Conservation (phyloP, 2,888 invertebrate species). For the Eupithecia insigniata region DNA sequence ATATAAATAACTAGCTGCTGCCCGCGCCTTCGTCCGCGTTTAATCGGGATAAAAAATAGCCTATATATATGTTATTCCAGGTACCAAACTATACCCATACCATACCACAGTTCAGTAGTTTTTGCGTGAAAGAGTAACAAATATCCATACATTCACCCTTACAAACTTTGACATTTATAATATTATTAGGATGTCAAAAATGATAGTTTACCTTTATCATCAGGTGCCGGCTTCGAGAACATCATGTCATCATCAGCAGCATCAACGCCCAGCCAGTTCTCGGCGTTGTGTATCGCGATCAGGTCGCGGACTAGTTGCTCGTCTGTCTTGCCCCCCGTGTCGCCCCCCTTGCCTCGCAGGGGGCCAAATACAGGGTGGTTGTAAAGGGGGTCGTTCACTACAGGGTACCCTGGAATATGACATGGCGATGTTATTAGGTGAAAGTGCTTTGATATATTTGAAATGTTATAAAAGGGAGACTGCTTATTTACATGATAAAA, state of each 20-base stretch:
- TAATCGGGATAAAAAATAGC: no score
- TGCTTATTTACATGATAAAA: background rate
- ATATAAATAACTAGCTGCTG: no score
- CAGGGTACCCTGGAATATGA: slow-evolving; percentile 91
- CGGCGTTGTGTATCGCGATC: slow-evolving; percentile 96
- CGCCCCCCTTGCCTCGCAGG: slow-evolving; percentile 93
- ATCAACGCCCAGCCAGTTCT: slow-evolving; percentile 96
- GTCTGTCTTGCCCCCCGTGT: slow-evolving; percentile 94
- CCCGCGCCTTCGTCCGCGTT: no score
- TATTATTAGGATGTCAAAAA: no score
- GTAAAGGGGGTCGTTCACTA: slow-evolving; percentile 98
- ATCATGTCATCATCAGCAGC: slow-evolving; percentile 93
- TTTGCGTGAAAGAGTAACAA: no score
- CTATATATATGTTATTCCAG: no score
- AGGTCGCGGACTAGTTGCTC: slow-evolving; percentile 94
- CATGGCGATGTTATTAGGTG: slow-evolving; percentile 1
- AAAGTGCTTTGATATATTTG: background rate
- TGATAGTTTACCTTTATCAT: slow-evolving; percentile 84
- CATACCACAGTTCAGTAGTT: no score
- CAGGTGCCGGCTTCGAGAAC: slow-evolving; percentile 89
- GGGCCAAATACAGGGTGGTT: slow-evolving; percentile 98
- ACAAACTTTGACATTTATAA: no score
- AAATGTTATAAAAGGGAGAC: background rate
- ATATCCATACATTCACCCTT: no score
- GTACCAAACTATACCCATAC: no score